A percentile compares a stretch with the other conserved stretches of the same genome.
phyloP scores from a whole-genome alignment of 2,113 vertebrate species.

The Gadus macrocephalus region DNA sequence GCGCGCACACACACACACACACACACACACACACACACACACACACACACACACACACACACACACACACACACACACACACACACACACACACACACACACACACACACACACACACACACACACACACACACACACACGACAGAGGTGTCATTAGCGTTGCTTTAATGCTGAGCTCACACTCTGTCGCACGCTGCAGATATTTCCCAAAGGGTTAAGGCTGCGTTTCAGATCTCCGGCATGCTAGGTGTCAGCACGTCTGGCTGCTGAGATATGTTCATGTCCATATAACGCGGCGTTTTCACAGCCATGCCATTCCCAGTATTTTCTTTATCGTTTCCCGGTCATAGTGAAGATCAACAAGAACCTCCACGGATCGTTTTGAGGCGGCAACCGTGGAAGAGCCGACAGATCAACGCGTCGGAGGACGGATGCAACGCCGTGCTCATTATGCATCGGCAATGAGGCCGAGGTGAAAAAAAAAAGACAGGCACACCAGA shows the following conservation, averaged over 20 bases:
- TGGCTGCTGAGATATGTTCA: neutral
- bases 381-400: no score
- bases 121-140: conserved; percentile 25
- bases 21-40: neutral
- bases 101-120: neutral
- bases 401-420: no score
- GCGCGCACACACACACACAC: conserved; percentile 12
- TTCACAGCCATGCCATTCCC: no score
- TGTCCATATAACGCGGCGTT: no score
- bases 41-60: neutral
- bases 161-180: conserved; percentile 34
- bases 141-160: conserved; percentile 33
- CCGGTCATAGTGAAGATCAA: no score
- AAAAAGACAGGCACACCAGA: no score
- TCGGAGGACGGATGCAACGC: no score
- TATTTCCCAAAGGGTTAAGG: conserved; percentile 29
- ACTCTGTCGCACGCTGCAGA: conserved; percentile 23
- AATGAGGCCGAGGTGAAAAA: no score
- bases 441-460: no score
- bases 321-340: no score
- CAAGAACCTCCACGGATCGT: no score
- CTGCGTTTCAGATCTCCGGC: conserved; percentile 6
- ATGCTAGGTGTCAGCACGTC: conserved; percentile 26
- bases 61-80: conserved; percentile 14
- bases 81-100: conserved; percentile 2